phyloP scores from a whole-genome alignment of 2,797 vertebrate species.

The Propithecus perrieri region DNA sequence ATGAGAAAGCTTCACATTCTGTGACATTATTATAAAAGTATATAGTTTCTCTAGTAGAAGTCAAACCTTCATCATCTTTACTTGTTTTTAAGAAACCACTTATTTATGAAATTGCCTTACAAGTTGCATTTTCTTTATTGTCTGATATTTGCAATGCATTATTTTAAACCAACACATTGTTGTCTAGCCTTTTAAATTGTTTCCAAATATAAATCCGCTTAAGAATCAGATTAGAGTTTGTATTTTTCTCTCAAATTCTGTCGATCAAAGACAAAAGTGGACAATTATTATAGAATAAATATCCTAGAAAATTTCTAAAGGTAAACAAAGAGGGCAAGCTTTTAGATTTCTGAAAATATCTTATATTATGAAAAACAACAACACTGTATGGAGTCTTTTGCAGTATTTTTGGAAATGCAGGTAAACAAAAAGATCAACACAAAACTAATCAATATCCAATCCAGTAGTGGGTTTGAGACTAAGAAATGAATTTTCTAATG shows the following conservation, averaged over 20 bases:
- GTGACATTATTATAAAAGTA: not conserved
- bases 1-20: not conserved
- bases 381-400: not conserved
- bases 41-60: not conserved
- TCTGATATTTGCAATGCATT: not conserved
- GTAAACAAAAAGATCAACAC: not conserved
- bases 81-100: not conserved
- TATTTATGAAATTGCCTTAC: not conserved
- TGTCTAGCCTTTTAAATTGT: not conserved
- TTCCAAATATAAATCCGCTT: not conserved
- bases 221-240: not conserved
- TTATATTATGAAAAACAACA: not conserved
- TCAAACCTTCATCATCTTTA: not conserved
- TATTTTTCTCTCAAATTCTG: not conserved
- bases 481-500: slow-evolving; percentile 9
- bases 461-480: not conserved
- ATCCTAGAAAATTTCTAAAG: not conserved
- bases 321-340: not conserved
- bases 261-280: not conserved
- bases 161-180: slow-evolving; percentile 3
- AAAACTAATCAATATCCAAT: not conserved
- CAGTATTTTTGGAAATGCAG: not conserved
- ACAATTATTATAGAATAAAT: not conserved
- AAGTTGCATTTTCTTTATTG: not conserved
- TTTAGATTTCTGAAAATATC: not conserved